A percentile compares a stretch with the other conserved stretches of the same genome.
phyloP scores from a whole-genome alignment of 2,797 vertebrate species.

The Synaphobranchus kaupii region DNA sequence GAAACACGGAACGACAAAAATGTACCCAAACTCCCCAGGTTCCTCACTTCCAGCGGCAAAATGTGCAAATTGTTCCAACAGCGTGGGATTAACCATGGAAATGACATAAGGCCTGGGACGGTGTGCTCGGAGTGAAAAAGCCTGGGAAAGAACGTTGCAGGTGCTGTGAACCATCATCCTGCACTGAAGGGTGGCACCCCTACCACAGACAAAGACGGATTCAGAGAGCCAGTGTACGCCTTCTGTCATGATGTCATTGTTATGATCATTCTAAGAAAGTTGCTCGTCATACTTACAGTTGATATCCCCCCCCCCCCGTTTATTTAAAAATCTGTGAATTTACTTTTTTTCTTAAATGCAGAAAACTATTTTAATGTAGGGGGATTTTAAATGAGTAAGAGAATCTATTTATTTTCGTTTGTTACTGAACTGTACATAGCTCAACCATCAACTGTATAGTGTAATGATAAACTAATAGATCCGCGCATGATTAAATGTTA shows the following conservation, averaged over 20 bases:
- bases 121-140: neutral
- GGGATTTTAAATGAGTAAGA: neutral
- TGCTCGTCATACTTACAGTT: neutral
- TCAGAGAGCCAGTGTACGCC: neutral
- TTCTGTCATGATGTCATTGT: neutral
- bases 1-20: neutral
- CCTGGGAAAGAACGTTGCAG: neutral
- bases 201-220: neutral
- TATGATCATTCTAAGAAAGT: neutral
- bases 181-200: neutral
- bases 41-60: neutral
- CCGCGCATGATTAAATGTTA: too few species aligned
- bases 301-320: neutral
- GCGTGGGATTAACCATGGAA: constrained; percentile 7
- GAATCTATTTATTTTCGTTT: neutral
- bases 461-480: neutral
- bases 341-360: neutral
- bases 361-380: neutral
- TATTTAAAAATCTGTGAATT: neutral
- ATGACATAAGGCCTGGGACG: constrained; percentile 7
- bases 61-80: constrained; percentile 23
- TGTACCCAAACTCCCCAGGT: constrained; percentile 13
- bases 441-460: neutral
- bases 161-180: neutral
- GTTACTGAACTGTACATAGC: neutral